Percentiles rank a stretch among this genome's conserved stretches.
phyloP scores from a whole-genome alignment of 2,113 vertebrate species.

The Atlantisia rogersi region DNA sequence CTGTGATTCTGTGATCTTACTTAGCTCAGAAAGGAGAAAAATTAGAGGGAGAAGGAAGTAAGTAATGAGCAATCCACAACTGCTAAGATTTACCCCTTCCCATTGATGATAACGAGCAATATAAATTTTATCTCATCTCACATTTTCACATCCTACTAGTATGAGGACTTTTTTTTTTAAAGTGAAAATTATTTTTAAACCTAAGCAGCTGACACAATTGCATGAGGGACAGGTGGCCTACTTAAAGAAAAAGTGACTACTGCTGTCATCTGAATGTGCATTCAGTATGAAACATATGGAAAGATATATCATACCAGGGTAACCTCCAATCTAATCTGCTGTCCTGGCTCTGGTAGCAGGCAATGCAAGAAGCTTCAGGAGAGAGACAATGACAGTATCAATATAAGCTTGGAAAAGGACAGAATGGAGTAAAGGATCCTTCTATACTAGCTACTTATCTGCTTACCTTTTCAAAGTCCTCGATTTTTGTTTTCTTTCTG shows the following conservation, averaged over 20 bases:
- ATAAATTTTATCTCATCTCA: not conserved
- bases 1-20: not conserved
- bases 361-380: not conserved
- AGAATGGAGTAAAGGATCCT: not conserved
- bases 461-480: not conserved
- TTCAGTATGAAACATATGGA: not conserved
- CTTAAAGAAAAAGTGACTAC: not conserved
- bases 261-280: not conserved
- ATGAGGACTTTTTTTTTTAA: not conserved
- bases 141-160: conserved; percentile 6
- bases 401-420: not conserved
- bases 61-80: not conserved
- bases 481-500: not conserved
- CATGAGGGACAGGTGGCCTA: conserved; percentile 40
- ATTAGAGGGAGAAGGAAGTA: not conserved
- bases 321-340: not conserved
- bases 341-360: not conserved
- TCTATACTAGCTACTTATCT: not conserved
- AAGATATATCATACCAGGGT: not conserved
- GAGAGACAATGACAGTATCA: not conserved
- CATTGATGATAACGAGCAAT: not conserved
- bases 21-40: not conserved
- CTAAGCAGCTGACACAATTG: conserved; percentile 37
- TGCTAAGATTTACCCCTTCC: not conserved
- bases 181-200: conserved; percentile 51